Conservation (phyloP, 2,113 vertebrate species). For the Propithecus coquereli region DNA sequence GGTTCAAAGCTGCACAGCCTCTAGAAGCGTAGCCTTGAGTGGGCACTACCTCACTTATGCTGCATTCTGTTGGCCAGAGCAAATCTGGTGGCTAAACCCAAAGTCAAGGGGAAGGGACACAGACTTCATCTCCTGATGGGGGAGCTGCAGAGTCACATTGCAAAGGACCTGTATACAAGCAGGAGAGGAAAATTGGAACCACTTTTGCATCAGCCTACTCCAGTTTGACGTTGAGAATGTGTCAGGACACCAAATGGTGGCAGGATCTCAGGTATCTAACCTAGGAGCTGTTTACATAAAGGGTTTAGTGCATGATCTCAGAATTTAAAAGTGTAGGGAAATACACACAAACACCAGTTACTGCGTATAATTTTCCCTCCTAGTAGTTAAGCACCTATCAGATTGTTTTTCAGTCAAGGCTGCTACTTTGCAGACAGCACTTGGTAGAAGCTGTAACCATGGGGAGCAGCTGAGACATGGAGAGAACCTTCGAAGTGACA, state of each 20-base stretch:
- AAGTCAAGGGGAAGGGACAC: not conserved
- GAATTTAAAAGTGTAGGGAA: not conserved
- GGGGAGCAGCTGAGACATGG: not conserved
- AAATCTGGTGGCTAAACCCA: not conserved
- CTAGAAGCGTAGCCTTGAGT: not conserved
- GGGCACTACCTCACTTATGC: fast-evolving
- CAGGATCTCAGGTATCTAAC: not conserved
- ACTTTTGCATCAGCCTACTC: not conserved
- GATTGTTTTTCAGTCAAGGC: not conserved
- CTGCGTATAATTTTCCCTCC: not conserved
- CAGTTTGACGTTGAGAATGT: not conserved
- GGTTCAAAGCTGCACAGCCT: not conserved
- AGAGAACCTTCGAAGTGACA: not conserved
- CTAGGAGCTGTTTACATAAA: not conserved
- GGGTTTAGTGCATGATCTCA: not conserved
- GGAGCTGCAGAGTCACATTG: not conserved
- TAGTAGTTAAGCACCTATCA: not conserved
- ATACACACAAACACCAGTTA: not conserved
- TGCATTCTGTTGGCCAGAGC: not conserved
- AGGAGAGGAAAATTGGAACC: not conserved
- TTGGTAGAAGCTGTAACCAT: not conserved
- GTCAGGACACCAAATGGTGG: not conserved
- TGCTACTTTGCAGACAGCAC: not conserved
- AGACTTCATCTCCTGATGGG: not conserved
- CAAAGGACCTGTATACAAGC: not conserved